Percentiles rank a stretch among this genome's conserved stretches.
phyloP scores from a whole-genome alignment of 2,888 invertebrate genomes.

The Fragum fragum region DNA sequence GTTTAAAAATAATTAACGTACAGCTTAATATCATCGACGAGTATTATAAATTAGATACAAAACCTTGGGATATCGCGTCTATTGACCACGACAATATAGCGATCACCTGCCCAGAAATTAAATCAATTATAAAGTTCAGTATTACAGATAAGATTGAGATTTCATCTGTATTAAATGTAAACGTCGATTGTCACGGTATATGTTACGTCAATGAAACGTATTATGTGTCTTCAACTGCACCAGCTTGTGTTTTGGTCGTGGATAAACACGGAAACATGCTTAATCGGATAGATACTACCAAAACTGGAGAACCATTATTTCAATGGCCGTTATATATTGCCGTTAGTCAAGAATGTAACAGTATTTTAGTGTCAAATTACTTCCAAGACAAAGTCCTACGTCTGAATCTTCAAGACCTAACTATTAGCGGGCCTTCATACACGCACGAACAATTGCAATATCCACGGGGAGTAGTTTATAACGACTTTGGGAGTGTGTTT shows the following conservation, averaged over 20 bases:
- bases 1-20: constrained; percentile 6
- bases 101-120: neutral
- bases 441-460: constrained; percentile 3
- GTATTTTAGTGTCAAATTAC: constrained; percentile 4
- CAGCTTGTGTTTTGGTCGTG: neutral
- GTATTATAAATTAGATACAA: neutral
- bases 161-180: neutral
- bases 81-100: neutral
- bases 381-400: constrained; percentile 4
- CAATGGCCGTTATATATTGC: constrained; percentile 10
- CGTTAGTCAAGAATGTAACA: neutral
- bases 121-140: neutral
- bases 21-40: neutral
- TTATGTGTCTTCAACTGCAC: constrained; percentile 5
- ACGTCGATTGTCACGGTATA: constrained; percentile 13
- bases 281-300: neutral
- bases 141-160: neutral
- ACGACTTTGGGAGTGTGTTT: constrained; percentile 4
- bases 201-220: neutral
- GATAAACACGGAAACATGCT: neutral
- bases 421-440: neutral
- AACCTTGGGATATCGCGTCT: constrained; percentile 5
- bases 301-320: neutral
- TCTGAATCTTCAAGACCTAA: neutral
- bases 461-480: neutral